Percentiles rank a stretch among this genome's conserved stretches.
Conservation (phyloP, 2,888 invertebrate species). For the Alloplasta piceator region DNA sequence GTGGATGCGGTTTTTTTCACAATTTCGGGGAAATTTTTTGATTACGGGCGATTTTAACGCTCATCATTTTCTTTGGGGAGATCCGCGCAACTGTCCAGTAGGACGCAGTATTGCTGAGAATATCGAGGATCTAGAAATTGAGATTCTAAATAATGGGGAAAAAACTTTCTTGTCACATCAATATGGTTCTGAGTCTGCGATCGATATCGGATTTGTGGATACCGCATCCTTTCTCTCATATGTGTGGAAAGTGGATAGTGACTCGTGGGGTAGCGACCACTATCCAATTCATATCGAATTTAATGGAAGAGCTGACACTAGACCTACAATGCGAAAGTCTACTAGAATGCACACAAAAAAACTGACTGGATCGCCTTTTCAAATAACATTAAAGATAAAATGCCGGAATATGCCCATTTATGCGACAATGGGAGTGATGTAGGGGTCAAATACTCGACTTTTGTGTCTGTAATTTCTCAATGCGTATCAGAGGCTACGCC, state of each 20-base stretch:
- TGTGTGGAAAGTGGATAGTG: too few species aligned
- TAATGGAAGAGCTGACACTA: not conserved
- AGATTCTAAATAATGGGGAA: too few species aligned
- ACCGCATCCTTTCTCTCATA: too few species aligned
- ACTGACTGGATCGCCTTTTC: conserved; percentile 3
- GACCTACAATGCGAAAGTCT: not conserved
- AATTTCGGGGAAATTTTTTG: conserved; percentile 36
- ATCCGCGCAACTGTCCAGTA: not conserved
- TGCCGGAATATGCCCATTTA: too few species aligned
- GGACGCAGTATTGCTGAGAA: not conserved
- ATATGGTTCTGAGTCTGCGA: too few species aligned
- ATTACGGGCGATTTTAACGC: conserved; percentile 36
- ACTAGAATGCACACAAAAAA: not conserved
- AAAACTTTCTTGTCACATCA: too few species aligned
- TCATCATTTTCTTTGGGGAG: conserved; percentile 35
- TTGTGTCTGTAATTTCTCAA: not conserved
- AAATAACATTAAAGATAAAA: not conserved
- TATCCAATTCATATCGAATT: not conserved
- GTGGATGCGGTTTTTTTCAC: conserved; percentile 30
- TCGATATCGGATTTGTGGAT: too few species aligned
- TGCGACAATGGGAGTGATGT: too few species aligned
- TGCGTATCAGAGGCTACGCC: not conserved
- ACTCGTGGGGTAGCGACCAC: conserved; percentile 22
- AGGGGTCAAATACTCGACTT: not conserved
- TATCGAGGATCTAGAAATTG: too few species aligned